Base-by-base conservation (phyloP, 2,113 vertebrate species). In the Anolis sagrei region DNA sequence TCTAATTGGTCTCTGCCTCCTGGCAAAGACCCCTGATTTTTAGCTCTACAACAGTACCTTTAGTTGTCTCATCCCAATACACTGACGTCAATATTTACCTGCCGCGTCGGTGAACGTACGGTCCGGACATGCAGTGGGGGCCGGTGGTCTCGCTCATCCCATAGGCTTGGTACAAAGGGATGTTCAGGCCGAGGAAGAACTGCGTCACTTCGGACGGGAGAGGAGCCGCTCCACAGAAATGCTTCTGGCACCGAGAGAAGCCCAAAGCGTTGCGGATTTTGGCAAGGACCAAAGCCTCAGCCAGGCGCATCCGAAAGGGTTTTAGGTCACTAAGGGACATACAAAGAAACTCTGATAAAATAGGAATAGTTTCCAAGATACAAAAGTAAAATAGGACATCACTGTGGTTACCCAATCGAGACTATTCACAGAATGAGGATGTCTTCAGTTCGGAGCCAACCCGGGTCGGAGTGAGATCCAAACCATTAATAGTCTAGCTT, bases 101-200 rank as follows among this genome's bases (percentile, higher is more conserved):
- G 88, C 94, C 91, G 4, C 95, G 96, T 85, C 94, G 96, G 93
- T 97, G 96, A 86, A 91, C 93, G 21, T 88, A 87, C 0, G 97
- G 96, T 66, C 95, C 95, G 82, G 97, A 98, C n/a, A 98, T 96
- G 88, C 97, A 98, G 81, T 98, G 98, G 7, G 98, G 97, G 14
- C 98, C 98, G 1, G 97, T 95, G 84, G 96, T 97, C 93, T 98
- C 98, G 0, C 97, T 98, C 97, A 98, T 97, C 34, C 98, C 98
- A 0, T 98, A 98, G 8, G 95, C 97, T 2, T 98, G 96, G 16
- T 97, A 98, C 48, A 98, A 70, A 21, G 90, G 94, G 88, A 98
- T 97, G 88, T 98, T 97, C 79, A 98, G 95, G 34, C 97, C 94
- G 85, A 98, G 90, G 93, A 98, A 98, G 91, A 98, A 98, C 83